Conservation (phyloP, 2,888 invertebrate genomes). For the Catocala nupta region DNA sequence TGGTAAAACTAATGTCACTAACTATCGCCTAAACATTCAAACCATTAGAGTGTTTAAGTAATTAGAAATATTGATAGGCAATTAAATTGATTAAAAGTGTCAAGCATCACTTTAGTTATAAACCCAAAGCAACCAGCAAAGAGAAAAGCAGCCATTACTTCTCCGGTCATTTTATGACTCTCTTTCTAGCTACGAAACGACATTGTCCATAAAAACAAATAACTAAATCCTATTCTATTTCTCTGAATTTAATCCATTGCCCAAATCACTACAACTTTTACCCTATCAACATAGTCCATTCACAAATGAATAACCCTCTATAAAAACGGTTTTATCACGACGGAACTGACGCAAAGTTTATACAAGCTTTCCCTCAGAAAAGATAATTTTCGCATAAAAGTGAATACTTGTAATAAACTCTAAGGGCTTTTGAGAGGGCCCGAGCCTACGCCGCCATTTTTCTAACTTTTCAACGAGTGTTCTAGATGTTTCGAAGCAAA, state of each 20-base stretch:
- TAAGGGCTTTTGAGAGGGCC: conserved; percentile 25
- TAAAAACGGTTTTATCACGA: conserved; percentile 38
- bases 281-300: conserved; percentile 11
- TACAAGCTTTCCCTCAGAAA: conserved; percentile 36
- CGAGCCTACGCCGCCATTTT: conserved; percentile 26
- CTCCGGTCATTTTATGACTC: too few relatives aligned
- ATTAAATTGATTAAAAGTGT: too few relatives aligned
- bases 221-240: conserved; percentile 2
- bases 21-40: too few relatives aligned
- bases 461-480: conserved; percentile 28
- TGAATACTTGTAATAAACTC: conserved; percentile 47
- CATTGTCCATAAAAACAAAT: neutral
- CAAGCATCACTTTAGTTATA: too few relatives aligned
- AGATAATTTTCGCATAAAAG: conserved; percentile 53
- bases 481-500: conserved; percentile 32
- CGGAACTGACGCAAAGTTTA: conserved; percentile 32
- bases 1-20: too few relatives aligned
- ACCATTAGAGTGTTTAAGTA: too few relatives aligned
- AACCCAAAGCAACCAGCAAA: too few relatives aligned
- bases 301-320: conserved; percentile 28
- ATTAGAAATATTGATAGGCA: too few relatives aligned
- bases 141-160: too few relatives aligned
- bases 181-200: neutral
- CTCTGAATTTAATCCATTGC: neutral
- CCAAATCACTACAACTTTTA: conserved; percentile 7